Conservation (phyloP, 2,113 vertebrate genomes). For the Oncorhynchus kisutch region DNA sequence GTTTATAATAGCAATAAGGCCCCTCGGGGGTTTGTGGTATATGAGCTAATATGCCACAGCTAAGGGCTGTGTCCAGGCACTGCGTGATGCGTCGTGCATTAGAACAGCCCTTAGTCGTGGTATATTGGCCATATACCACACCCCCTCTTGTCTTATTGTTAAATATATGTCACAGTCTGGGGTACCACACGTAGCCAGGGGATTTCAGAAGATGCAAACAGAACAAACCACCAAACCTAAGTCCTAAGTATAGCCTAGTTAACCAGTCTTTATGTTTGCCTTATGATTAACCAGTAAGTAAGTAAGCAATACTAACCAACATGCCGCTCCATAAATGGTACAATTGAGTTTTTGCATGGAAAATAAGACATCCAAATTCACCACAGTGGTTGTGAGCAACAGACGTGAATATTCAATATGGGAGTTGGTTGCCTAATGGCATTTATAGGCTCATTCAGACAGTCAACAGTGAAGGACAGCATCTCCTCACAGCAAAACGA, state of each 20-base stretch:
- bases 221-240: too few species aligned
- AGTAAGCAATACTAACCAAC: slow-evolving; percentile 41
- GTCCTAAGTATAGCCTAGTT: neutral
- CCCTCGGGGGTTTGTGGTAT: too few species aligned
- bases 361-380: slow-evolving; percentile 28
- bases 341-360: slow-evolving; percentile 4
- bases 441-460: slow-evolving; percentile 30
- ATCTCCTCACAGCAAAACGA: neutral
- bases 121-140: too few species aligned
- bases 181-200: too few species aligned
- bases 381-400: slow-evolving; percentile 22
- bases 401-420: slow-evolving; percentile 29
- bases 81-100: too few species aligned
- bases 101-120: too few species aligned
- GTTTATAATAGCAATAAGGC: too few species aligned
- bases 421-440: slow-evolving; percentile 27
- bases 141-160: too few species aligned
- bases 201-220: too few species aligned
- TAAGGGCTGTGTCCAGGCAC: too few species aligned
- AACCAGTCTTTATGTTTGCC: slow-evolving; percentile 50
- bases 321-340: slow-evolving; percentile 29
- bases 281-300: slow-evolving; percentile 49
- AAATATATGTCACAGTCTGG: too few species aligned
- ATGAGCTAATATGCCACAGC: too few species aligned
- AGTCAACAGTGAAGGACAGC: slow-evolving; percentile 25